Evolutionary conservation across 1,140 invertebrate species (phyloP).

Genomic region (Melitaea cinxia): DNA sequence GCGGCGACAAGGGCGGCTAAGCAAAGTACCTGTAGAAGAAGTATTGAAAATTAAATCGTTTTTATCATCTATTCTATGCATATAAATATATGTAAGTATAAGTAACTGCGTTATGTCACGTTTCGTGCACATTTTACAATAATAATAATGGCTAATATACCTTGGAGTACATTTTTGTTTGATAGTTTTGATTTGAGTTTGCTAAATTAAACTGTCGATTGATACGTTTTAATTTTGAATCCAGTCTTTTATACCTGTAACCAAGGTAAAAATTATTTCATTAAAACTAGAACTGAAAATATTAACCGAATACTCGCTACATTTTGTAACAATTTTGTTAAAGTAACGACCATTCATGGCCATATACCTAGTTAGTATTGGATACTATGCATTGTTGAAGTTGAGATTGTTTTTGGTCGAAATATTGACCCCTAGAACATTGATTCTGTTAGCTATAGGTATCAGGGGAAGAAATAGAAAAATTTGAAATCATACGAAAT

Average conservation of each 20-base stretch:
- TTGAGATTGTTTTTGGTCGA: too few species aligned
- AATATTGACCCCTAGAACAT: too few species aligned
- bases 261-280: slow-evolving; percentile 61
- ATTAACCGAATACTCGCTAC: slow-evolving; percentile 40
- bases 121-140: not conserved
- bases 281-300: slow-evolving; percentile 49
- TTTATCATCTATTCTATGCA: too few species aligned
- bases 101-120: slow-evolving; percentile 11
- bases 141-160: too few species aligned
- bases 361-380: too few species aligned
- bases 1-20: slow-evolving; percentile 39
- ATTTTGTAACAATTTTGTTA: slow-evolving; percentile 50
- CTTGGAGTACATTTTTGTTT: slow-evolving; percentile 54
- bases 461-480: too few species aligned
- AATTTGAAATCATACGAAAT: too few species aligned
- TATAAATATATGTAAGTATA: too few species aligned
- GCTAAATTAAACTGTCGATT: slow-evolving; percentile 44
- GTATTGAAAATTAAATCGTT: too few species aligned
- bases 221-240: slow-evolving; percentile 47
- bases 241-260: slow-evolving; percentile 64
- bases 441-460: too few species aligned
- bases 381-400: too few species aligned
- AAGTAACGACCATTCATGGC: slow-evolving; percentile 21
- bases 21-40: slow-evolving; percentile 51
- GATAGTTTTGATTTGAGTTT: slow-evolving; percentile 33